These are phyloP conservation scores for Orthosia gothica DNA, from an alignment of 2,888 invertebrate genomes.

Conservation along the genomic window DNA sequence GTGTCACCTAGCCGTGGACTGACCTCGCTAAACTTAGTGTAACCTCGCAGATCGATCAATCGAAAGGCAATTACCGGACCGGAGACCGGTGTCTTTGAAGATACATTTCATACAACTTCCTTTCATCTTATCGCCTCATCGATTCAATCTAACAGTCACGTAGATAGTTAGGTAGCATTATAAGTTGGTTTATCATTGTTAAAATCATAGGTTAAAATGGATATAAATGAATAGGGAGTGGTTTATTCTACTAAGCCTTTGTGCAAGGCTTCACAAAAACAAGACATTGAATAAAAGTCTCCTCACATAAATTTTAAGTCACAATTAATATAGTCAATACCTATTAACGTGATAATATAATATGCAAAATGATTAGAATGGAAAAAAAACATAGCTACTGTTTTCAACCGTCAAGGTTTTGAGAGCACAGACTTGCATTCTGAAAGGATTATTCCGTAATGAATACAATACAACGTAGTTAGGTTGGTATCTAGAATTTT, in stretches of 20 bases:
- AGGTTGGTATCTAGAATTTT: not conserved
- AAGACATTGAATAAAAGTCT: not conserved
- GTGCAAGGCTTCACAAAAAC: not conserved
- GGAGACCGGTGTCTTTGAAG: not conserved
- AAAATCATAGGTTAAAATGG: too few relatives aligned
- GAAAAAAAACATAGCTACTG: conserved; percentile 23
- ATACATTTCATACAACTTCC: not conserved
- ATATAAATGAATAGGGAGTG: not conserved
- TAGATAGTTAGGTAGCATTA: not conserved
- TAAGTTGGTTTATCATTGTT: not conserved
- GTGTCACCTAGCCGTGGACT: conserved; percentile 28
- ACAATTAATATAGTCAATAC: conserved; percentile 17
- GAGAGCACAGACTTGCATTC: conserved; percentile 28
- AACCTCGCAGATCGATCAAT: conserved; percentile 51
- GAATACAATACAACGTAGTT: not conserved
- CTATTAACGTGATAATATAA: not conserved
- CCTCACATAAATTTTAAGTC: not conserved
- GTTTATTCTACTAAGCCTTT: not conserved
- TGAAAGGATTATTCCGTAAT: conserved; percentile 22
- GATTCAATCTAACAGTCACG: not conserved
- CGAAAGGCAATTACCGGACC: conserved; percentile 28
- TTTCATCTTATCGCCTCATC: not conserved
- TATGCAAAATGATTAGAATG: conserved; percentile 4
- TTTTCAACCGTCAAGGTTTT: conserved; percentile 34
- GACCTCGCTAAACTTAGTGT: conserved; percentile 32